These are phyloP conservation scores for Stenolophus ochropezus DNA, from an alignment of 2,888 invertebrate genomes.

Conservation along the genomic window DNA sequence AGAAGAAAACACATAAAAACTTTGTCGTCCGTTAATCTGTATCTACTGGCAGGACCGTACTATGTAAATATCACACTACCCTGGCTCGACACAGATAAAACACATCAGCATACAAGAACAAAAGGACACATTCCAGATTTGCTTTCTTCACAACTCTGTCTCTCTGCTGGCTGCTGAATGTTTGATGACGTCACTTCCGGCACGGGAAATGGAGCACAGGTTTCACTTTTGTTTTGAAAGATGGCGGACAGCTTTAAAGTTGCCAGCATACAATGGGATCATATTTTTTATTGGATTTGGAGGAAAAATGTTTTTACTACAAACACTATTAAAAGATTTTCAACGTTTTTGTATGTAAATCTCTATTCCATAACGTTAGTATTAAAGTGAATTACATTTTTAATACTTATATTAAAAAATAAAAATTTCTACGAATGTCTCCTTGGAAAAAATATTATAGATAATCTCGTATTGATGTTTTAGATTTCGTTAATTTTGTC, in stretches of 20 bases:
- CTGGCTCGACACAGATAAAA: not conserved
- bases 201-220: conserved; percentile 7
- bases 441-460: too few relatives aligned
- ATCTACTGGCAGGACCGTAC: not conserved
- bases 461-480: too few relatives aligned
- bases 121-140: not conserved
- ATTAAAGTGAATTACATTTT: too few relatives aligned
- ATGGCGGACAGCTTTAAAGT: not conserved
- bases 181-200: conserved; percentile 45
- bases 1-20: conserved; percentile 37
- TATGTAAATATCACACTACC: not conserved
- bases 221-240: conserved; percentile 38
- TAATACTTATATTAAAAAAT: too few relatives aligned
- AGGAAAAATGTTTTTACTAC: too few relatives aligned
- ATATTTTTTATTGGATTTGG: not conserved
- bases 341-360: too few relatives aligned
- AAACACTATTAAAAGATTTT: too few relatives aligned
- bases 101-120: not conserved
- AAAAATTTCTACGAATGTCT: too few relatives aligned
- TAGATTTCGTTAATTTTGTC: too few relatives aligned
- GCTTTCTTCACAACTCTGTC: not conserved
- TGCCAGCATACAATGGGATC: not conserved
- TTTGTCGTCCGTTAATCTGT: conserved; percentile 3
- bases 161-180: conserved; percentile 12
- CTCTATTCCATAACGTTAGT: too few relatives aligned